Evolutionary conservation across 2,113 vertebrate species (phyloP), one percentile per base, ranked within the genome.

Genomic region (Peromyscus maniculatus): DNA sequence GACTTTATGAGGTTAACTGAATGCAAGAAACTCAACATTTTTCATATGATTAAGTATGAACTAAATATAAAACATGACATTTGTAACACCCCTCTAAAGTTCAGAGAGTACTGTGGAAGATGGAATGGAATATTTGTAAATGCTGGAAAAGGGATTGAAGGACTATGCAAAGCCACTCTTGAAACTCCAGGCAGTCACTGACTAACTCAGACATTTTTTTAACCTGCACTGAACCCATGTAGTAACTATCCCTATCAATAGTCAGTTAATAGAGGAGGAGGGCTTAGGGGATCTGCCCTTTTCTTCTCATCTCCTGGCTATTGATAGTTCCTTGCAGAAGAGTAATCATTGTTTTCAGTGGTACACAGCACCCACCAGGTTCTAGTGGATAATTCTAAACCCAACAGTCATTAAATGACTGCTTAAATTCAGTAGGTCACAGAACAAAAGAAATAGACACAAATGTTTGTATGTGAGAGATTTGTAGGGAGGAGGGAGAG

Each of bases 281-380:
- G 21, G 11, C 10, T 59, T 36, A 22, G 5, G 10, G 2, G 1
- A 1, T 21, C 36, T 26, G 11, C 21, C 21, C 12, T 15, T n/a
- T 39, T 39, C 55, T 22, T 83, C 2, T 62, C 3, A 83, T 8
- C 36, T 24, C 33, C 55, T 59, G 31, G 57, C 36, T 62, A 83
- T 6, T 59, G 36, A n/a, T 26, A 83, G 21, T 83, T 59, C 39
- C 21, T 39, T 62, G 22, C 39, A n/a, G 21, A 57, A 62, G 55
- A 83, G 36, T 19, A 26, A 39, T 39, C 21, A 39, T 0, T 83
- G 19, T 13, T 21, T 24, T 39, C 24, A 26, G 57, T 15, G 15
- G 36, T 15, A 39, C 6, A 59, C 19, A 82, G 11, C 59, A 36
- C 36, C 7, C 36, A 83, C 21, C 55, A 83, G 36, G 3, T 83